Base-by-base conservation (phyloP, 1,140 invertebrate genomes). In the Heliconius congener region DNA sequence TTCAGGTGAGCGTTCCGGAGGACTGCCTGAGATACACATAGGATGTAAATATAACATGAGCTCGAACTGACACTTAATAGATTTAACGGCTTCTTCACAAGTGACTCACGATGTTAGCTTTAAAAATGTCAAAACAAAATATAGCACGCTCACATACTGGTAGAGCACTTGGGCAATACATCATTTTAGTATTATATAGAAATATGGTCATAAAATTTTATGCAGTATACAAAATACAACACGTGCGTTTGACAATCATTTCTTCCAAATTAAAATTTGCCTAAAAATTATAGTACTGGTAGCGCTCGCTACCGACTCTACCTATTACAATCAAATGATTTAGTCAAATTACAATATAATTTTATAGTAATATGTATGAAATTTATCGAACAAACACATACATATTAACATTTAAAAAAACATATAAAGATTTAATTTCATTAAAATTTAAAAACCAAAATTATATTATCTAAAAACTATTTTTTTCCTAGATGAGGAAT, bases 1-100 rank as follows among this genome's bases (percentile, higher is more conserved):
- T 60, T 52, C 74, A 79, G 78, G 81, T 82, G 74, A 73, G 71
- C 70, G 60, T 9, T 66, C 60, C 27, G 60, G 27, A 66, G 23
- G 27, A 30, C 60, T 30, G 60, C 27, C 27, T 30, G 13, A 66
- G 11, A 66, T 66, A 60, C 27, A 30, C 27, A 30, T n/a, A 57
- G 8, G 9, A 30, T 66, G 60, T 66, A 27, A 27, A 66, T 66
- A 66, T 66, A 66, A 66, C 60, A 30, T 30, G 27, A 66, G 60
- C 60, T 66, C 60, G 60, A n/a, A 6, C 27, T 30, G 60, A 66
- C n/a, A 27, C 60, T 30, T 66, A 37, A 37, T 60, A 23, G n/a
- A 60, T 60, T 60, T 3, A 60, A 66, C 27, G 23, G n/a, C 60
- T 66, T 30, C 19, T 9, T 18, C 13, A 30, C 23, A 16, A 30